These are phyloP conservation scores for Colossoma macropomum DNA, from an alignment of 2,113 vertebrate species.

Conservation along the genomic window DNA sequence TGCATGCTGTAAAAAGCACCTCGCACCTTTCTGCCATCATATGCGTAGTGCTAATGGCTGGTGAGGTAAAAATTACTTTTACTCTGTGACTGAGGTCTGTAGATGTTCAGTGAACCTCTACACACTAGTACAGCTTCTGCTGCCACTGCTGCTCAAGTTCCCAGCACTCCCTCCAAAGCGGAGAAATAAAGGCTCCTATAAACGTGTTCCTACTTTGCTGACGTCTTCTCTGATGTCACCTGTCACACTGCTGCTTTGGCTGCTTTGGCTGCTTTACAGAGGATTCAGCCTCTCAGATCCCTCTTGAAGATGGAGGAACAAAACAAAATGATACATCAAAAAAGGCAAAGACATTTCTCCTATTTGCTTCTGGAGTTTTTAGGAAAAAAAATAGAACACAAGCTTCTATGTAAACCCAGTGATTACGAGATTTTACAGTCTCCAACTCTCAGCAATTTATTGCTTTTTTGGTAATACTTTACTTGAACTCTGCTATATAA, in stretches of 20 bases:
- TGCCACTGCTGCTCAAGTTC: constrained; percentile 1
- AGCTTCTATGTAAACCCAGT: constrained; percentile 3
- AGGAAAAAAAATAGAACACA: not conserved
- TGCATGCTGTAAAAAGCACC: constrained; percentile 22
- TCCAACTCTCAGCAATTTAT: not conserved
- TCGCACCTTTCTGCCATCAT: constrained; percentile 29
- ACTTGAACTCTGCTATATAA: too few species aligned
- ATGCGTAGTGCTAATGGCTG: constrained; percentile 33
- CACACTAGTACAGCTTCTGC: not conserved
- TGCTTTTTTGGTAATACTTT: not conserved
- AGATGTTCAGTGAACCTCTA: constrained; percentile 25
- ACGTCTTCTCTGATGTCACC: constrained; percentile 47
- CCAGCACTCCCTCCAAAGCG: not conserved
- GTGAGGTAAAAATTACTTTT: constrained; percentile 26
- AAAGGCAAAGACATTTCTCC: constrained; percentile 24
- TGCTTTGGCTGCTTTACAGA: not conserved
- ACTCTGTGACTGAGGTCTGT: constrained; percentile 9
- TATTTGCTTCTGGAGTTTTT: not conserved
- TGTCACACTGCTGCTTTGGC: constrained; percentile 10
- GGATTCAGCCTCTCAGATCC: constrained; percentile 41
- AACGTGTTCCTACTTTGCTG: constrained; percentile 22
- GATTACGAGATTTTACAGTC: not conserved
- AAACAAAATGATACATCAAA: constrained; percentile 33
- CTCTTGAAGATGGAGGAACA: constrained; percentile 28
- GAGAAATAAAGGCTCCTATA: constrained; percentile 21